Evolutionary conservation across 1,140 invertebrate genomes (phyloP).

Genomic region (Harpegnathos saltator): DNA sequence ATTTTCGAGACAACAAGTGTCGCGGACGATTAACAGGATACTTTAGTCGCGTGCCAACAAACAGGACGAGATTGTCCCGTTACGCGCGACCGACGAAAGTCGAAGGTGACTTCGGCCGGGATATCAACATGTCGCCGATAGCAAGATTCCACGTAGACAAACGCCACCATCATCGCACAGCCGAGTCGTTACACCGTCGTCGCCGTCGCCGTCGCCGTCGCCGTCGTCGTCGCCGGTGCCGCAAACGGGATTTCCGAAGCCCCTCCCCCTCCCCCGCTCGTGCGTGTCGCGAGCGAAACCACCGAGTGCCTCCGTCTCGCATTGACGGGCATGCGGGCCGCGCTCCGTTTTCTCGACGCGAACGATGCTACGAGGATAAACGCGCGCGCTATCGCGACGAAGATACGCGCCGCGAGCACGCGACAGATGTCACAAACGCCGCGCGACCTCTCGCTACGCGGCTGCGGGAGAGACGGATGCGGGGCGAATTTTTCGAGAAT

Average conservation of each 20-base stretch:
- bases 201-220: constrained; percentile 13
- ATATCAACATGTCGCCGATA: background rate
- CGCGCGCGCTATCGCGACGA: constrained; percentile 56
- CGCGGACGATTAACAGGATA: constrained; percentile 16
- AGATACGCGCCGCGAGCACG: background rate
- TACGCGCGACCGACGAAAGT: too few relatives aligned
- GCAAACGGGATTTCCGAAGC: constrained; percentile 58
- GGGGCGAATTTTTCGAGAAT: background rate
- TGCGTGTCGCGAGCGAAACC: constrained; percentile 63
- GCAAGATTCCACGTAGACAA: too few relatives aligned
- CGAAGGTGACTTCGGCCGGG: background rate
- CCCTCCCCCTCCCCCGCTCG: constrained; percentile 38
- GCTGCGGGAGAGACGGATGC: background rate
- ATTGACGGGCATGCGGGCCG: constrained; percentile 77
- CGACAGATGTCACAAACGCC: background rate
- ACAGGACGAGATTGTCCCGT: too few relatives aligned
- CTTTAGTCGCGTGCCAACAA: background rate
- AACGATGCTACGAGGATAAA: constrained; percentile 68
- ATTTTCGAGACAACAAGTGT: constrained; percentile 29
- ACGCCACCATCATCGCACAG: too few relatives aligned
- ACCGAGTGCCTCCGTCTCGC: constrained; percentile 67
- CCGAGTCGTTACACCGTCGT: background rate
- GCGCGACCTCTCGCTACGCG: constrained; percentile 21
- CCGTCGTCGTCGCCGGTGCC: background rate
- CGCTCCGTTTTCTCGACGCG: constrained; percentile 75